Evolutionary conservation across 2,797 vertebrate genomes (phyloP), one percentile per base, ranked within the genome.

Genomic region (Oreortyx pictus): DNA sequence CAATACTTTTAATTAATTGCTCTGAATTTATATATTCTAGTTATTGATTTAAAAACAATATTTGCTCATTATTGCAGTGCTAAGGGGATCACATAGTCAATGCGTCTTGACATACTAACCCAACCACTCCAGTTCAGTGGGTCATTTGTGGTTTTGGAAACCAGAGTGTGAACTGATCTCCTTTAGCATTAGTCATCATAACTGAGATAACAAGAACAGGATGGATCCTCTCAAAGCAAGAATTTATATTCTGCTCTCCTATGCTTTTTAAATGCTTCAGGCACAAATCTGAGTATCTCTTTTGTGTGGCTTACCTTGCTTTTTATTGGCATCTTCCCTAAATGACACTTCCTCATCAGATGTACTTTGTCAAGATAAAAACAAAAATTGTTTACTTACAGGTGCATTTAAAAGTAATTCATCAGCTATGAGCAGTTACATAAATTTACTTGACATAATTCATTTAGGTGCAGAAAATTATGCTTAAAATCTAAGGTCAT

Each of bases 71-170:
- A 39, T n/a, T 2, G 2, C 22, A 46, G 3, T 57, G 19, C 41
- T 83, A 78, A 68, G 0, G 0, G 66, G 46, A 89, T 2, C 35
- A 37, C 66, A 61, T 6, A 61, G 41, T 54, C 68, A 82, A 73
- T 22, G 41, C 41, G 18, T 56, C n/a, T 65, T 1, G 12, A 37
- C 49, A 31, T 49, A 85, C 68, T 85, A 92, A 33, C 24, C 61
- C 14, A 89, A 39, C 68, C 82, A 87, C 62, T 82, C 33, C 61
- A 74, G 22, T 71, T 78, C 79, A 85, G 29, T 71, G 78, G 49
- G 61, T 87, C 57, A 80, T 74, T 90, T 81, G 49, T 80, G 49
- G 29, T 49, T 88, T 72, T 62, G 60, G 18, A 43, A 86, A 56
- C 60, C 17, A 5, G 9, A 79, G 35, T 50, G 35, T 68, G 85